Base-by-base conservation (phyloP, 2,113 vertebrate species). In the Tetrao urogallus region DNA sequence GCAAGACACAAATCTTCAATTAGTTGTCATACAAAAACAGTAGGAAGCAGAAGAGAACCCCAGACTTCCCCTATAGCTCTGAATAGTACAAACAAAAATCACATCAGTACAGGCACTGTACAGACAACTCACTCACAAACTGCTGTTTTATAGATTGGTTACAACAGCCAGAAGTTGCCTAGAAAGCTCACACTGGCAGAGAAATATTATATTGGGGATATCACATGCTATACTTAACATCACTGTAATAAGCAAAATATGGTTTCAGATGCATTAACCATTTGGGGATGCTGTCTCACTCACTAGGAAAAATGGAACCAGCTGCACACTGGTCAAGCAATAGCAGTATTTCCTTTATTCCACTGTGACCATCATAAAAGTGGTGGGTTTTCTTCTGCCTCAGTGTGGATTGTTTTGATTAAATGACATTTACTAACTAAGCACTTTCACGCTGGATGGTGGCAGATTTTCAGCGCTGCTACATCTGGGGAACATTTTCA, bases 401-500 rank as follows among this genome's bases (percentile, higher is more conserved):
- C 43, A 91, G 19, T n/a, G 58, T 34, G 74, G 81, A 77, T 56
- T 38, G 50, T 47, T 95, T 89, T 93, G 93, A 89, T 96, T 73
- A 89, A 94, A 91, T 88, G 82, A 11, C 87, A 74, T 90, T 89
- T 74, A 38, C 89, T 50, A 89, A 87, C 52, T 28, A 91, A 93
- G 88, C 93, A 80, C 61, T 95, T 94, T 74, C 54, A 89, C 60
- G 71, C 82, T 92, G 78, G n/a, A 66, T 86, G 24, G 72, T 57
- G 89, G 87, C 88, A 96, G 87, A 47, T 74, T 96, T 92, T 89
- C 89, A 93, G 75, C 38, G 74, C 84, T 82, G 85, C 85, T 52
- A 40, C 85, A 92, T 95, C 93, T 94, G 92, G 60, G 75, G 82
- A 94, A 89, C 86, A 75, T 80, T 90, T 83, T 93, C 79, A n/a